phyloP scores from a whole-genome alignment of 30 jellyfish, hydroid and myxozoan species.

The Nemopilema nomurai region DNA sequence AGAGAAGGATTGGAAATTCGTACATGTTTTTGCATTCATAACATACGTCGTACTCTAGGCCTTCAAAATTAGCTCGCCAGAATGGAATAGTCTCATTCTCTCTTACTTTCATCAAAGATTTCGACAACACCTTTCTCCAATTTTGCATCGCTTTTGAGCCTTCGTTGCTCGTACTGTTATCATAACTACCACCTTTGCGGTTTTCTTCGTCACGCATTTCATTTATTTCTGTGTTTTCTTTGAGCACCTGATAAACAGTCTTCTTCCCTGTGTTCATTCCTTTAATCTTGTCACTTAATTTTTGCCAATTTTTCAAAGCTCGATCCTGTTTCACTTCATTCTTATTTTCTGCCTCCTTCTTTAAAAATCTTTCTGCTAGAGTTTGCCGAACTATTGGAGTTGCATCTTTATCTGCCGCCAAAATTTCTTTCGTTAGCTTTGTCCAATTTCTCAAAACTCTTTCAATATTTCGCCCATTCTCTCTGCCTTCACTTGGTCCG shows the following conservation, averaged over 20 bases:
- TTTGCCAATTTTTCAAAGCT: background rate
- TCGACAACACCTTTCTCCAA: background rate
- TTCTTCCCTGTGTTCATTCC: background rate
- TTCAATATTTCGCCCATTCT: no score
- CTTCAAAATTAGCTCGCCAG: background rate
- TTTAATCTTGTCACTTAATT: background rate
- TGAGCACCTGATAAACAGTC: slow-evolving; percentile 1
- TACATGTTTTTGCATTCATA: slow-evolving; percentile 66
- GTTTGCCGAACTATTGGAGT: background rate
- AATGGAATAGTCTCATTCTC: background rate
- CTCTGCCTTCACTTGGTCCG: background rate
- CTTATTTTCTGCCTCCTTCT: background rate
- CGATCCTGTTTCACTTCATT: background rate
- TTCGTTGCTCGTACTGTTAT: background rate
- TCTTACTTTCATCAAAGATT: background rate
- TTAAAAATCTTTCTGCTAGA: background rate
- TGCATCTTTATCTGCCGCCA: background rate
- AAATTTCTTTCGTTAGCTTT: background rate
- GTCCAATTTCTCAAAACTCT: background rate
- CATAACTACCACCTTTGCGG: background rate
- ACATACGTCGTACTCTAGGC: slow-evolving; percentile 28
- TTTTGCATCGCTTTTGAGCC: background rate
- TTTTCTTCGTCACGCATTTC: background rate
- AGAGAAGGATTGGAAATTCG: slow-evolving; percentile 79
- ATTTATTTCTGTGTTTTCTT: background rate